Evolutionary conservation across 2,888 invertebrate genomes (phyloP).

Genomic region (Parnassius orleans): DNA sequence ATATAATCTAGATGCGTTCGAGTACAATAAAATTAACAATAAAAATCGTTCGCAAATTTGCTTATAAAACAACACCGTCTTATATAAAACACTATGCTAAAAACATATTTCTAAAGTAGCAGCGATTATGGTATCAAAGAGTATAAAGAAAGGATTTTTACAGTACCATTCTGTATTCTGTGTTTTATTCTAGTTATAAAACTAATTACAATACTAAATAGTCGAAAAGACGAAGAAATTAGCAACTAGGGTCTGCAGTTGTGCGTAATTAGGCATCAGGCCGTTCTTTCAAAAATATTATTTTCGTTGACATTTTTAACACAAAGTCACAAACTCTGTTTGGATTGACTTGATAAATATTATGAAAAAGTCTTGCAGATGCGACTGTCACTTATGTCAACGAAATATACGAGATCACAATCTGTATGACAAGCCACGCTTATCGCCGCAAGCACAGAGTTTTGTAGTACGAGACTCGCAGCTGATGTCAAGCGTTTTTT

Average conservation of each 20-base stretch:
- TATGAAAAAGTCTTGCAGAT: no score
- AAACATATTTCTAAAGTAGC: conserved; percentile 8
- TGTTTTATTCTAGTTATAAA: conserved; percentile 15
- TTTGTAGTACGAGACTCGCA: no score
- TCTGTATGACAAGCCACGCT: no score
- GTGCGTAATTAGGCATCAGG: conserved; percentile 11
- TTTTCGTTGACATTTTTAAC: conserved; percentile 3
- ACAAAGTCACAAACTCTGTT: no score
- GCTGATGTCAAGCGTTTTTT: no score
- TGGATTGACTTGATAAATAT: no score
- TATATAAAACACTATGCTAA: conserved; percentile 12
- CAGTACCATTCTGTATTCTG: conserved; percentile 1
- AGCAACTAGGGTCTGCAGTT: conserved; percentile 15
- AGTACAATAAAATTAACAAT: conserved; percentile 1
- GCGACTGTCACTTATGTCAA: no score
- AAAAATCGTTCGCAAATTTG: not conserved
- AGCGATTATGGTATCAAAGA: not conserved
- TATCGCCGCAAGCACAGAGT: no score
- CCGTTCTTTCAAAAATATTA: conserved; percentile 2
- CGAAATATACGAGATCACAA: no score
- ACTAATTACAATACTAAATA: conserved; percentile 13
- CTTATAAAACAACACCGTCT: conserved; percentile 1
- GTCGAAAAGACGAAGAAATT: conserved; percentile 11
- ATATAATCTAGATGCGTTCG: conserved; percentile 4
- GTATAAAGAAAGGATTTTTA: conserved; percentile 2